A percentile compares a stretch with the other conserved stretches of the same genome.
Evolutionary conservation across 1,140 invertebrate genomes (phyloP).

Genomic region (Lordiphosa collinella): DNA sequence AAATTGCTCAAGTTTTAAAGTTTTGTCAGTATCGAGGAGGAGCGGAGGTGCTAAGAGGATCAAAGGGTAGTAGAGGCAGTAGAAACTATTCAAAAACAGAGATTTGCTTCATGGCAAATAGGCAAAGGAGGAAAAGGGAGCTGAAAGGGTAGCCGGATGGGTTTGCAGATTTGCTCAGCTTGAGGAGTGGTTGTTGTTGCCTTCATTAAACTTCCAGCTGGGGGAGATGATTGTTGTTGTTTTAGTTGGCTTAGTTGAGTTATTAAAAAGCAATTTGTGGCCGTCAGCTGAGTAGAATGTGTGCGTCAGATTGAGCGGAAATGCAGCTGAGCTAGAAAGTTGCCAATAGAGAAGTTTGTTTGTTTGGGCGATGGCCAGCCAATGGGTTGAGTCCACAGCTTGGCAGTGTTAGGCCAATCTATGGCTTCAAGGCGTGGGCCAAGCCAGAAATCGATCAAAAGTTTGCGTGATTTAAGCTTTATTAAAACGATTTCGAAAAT

Average conservation of each 20-base stretch:
- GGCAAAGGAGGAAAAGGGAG: neutral
- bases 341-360: constrained; percentile 29
- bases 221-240: constrained; percentile 39
- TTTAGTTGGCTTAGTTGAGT: constrained; percentile 70
- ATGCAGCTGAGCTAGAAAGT: constrained; percentile 54
- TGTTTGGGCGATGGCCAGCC: constrained; percentile 11
- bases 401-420: constrained; percentile 26
- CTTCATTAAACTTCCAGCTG: constrained; percentile 68
- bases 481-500: no score
- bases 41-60: constrained; percentile 9
- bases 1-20: constrained; percentile 74
- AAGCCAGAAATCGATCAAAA: neutral
- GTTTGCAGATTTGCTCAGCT: constrained; percentile 47
- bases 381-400: constrained; percentile 42
- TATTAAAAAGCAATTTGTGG: constrained; percentile 76
- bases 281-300: constrained; percentile 32
- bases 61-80: constrained; percentile 21
- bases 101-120: constrained; percentile 37
- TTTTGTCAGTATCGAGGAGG: constrained; percentile 41
- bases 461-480: no score
- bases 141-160: constrained; percentile 17
- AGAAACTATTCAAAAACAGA: constrained; percentile 72
- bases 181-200: constrained; percentile 37
- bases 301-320: constrained; percentile 62
- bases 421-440: neutral